Conservation (phyloP, 2,113 vertebrate genomes). For the Limnothrissa miodon region DNA sequence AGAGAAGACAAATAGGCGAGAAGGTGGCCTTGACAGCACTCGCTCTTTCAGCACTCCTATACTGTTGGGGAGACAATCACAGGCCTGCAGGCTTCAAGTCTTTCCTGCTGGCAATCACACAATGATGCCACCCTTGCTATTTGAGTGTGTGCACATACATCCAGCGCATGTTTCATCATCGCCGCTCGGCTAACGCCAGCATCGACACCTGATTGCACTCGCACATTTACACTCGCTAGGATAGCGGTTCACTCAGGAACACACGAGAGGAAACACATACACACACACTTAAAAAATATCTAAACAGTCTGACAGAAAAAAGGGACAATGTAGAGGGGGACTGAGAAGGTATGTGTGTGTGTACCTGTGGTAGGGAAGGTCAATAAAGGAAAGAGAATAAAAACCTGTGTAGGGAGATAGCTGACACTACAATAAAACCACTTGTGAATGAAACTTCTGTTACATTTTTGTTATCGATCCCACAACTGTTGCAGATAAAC, state of each 20-base stretch:
- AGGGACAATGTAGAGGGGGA: background rate
- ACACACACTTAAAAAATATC: background rate
- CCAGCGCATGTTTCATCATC: background rate
- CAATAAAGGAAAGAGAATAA: background rate
- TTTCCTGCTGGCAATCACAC: background rate
- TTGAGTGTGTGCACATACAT: background rate
- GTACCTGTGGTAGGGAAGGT: background rate
- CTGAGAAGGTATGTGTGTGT: background rate
- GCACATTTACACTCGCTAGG: background rate
- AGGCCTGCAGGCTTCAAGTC: background rate
- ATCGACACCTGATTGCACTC: constrained; percentile 10
- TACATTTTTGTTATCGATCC: background rate
- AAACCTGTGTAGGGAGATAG: background rate
- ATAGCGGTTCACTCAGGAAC: background rate
- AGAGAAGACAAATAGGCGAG: background rate
- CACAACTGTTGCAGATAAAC: background rate
- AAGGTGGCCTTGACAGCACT: background rate
- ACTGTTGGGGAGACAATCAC: background rate
- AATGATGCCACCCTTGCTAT: background rate
- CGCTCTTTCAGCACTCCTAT: background rate
- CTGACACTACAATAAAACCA: background rate
- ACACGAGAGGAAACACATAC: background rate
- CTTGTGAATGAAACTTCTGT: too few species aligned
- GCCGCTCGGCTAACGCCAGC: background rate
- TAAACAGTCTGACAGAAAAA: background rate